Evolutionary conservation across 2,113 vertebrate species (phyloP), one percentile per base, ranked within the genome.

Genomic region (Rattus rattus): DNA sequence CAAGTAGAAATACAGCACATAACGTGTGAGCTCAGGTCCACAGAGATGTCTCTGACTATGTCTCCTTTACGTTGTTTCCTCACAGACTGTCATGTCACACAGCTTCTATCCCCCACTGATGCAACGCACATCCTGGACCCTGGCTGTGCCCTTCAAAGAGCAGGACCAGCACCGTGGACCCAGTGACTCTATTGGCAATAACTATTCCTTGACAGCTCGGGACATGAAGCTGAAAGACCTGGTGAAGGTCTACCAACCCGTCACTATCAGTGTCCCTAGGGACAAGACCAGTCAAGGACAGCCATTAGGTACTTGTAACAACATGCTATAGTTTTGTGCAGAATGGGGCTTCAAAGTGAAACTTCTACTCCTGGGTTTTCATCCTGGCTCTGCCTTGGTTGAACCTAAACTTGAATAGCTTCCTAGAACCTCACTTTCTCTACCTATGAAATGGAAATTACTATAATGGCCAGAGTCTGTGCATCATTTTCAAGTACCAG

Each of bases 141-240:
- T 98, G 95, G 99, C 99, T 16, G 98, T 96, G 85, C 99, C 99
- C 0, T 99, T 99, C 97, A 99, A 99, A 98, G 99, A 99, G 39
- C 98, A 98, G 69, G 70, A 54, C 13, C 94, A 98, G 95, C 96
- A 98, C 92, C 98, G 98, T 33, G 99, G 98, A 69, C 99, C 98
- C 1, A 99, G 99, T 85, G 99, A 99, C 94, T 99, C 99, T 91
- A 99, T 99, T 83, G 99, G 98, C 91, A 99, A 99, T 97, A 99
- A 99, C 97, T 99, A 99, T 87, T 99, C 98, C 36, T 98, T 92
- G 17, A 93, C 24, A 10, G 99, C 99, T 19, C 97, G 43, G 63
- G 93, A 99, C 90, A 97, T 99, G 84, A 99, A 98, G 85, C 94
- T 99, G 65, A 97, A 88, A 75, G 97, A 98, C 69, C 85, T 99